Evolutionary conservation across 1,140 invertebrate species (phyloP).

Genomic region (Halesus radiatus): DNA sequence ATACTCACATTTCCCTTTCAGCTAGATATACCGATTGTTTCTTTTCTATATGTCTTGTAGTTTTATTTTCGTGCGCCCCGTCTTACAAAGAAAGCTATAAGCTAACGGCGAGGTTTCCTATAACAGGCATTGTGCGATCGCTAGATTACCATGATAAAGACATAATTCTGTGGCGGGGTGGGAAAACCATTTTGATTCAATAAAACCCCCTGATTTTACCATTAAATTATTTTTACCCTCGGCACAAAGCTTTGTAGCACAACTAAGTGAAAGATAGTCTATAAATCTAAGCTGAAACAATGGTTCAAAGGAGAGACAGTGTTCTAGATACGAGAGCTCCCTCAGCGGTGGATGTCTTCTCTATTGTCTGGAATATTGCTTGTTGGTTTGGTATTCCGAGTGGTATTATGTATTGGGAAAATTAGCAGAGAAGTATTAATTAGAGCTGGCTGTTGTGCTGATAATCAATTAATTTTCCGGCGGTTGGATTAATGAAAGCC

Average conservation of each 20-base stretch:
- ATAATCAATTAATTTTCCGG: too few relatives aligned
- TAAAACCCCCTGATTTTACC: background rate
- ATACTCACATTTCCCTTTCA: too few relatives aligned
- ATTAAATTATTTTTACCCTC: background rate
- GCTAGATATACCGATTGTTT: too few relatives aligned
- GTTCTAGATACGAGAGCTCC: background rate
- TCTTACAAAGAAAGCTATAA: background rate
- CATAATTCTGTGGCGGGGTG: background rate
- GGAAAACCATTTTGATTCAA: background rate
- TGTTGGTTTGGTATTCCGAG: too few relatives aligned
- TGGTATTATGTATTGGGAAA: too few relatives aligned
- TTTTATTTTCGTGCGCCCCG: background rate
- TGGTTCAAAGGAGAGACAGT: background rate
- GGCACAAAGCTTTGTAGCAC: background rate
- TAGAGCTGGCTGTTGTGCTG: too few relatives aligned
- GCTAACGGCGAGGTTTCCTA: background rate
- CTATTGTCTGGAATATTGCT: too few relatives aligned
- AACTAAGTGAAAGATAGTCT: background rate
- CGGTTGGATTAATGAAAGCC: too few relatives aligned
- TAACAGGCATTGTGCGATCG: background rate
- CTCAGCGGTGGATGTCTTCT: background rate
- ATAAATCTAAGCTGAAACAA: conserved; percentile 6
- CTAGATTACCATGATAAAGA: conserved; percentile 1
- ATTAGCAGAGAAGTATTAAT: too few relatives aligned
- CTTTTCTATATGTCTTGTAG: too few relatives aligned